A percentile compares a stretch with the other conserved stretches of the same genome.
phyloP scores from a whole-genome alignment of 2,113 vertebrate genomes.

The Todiramphus saurophagus region DNA sequence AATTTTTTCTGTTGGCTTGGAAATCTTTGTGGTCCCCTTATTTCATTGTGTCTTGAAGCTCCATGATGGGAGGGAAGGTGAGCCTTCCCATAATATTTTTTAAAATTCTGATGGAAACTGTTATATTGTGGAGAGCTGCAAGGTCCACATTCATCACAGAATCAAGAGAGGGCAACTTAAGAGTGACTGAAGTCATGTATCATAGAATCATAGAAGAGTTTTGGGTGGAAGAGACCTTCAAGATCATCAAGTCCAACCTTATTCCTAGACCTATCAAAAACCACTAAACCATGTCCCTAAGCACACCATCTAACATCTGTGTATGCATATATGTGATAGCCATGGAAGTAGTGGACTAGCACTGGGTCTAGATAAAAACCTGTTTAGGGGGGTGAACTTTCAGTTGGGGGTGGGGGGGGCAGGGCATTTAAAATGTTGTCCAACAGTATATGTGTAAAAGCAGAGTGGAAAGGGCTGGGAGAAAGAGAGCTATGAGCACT shows the following conservation, averaged over 20 bases:
- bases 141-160: neutral
- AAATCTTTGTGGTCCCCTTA: neutral
- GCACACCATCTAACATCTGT: too few relatives aligned
- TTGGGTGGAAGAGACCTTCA: too few relatives aligned
- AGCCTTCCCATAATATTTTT: neutral
- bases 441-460: neutral
- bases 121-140: neutral
- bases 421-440: neutral
- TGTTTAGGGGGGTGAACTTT: neutral
- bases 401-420: accelerated
- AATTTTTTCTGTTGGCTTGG: neutral
- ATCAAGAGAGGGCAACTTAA: neutral
- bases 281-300: too few relatives aligned
- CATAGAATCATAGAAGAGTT: too few relatives aligned
- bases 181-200: neutral
- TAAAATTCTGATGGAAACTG: neutral
- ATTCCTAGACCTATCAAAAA: too few relatives aligned
- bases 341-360: neutral
- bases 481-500: neutral
- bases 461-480: neutral
- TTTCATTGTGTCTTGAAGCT: neutral
- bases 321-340: neutral
- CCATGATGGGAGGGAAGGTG: neutral
- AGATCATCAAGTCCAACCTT: too few relatives aligned
- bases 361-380: neutral